Conservation (phyloP, 1,140 invertebrate genomes). For the Drosophila guanche region DNA sequence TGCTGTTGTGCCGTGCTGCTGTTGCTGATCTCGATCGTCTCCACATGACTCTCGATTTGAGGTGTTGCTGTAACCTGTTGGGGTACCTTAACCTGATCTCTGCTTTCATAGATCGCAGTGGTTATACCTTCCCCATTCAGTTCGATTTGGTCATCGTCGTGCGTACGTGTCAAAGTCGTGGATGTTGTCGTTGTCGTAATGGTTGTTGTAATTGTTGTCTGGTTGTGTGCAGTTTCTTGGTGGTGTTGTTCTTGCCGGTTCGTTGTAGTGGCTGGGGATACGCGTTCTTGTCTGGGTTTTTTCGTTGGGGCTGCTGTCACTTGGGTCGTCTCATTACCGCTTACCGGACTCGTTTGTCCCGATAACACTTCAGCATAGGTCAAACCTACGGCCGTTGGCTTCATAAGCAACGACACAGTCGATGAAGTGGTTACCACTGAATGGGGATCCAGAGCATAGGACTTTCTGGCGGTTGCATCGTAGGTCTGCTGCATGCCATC, state of each 20-base stretch:
- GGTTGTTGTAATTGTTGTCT: slow-evolving; percentile 35
- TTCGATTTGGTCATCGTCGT: slow-evolving; percentile 28
- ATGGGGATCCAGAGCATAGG: slow-evolving; percentile 90
- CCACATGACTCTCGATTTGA: slow-evolving; percentile 2
- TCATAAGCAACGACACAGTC: slow-evolving; percentile 80
- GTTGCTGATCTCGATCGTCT: slow-evolving; percentile 21
- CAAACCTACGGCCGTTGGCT: slow-evolving; percentile 83
- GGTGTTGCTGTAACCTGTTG: slow-evolving; percentile 31
- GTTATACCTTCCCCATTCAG: slow-evolving; percentile 31
- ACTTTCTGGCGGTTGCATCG: slow-evolving; percentile 87
- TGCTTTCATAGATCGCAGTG: slow-evolving; percentile 34
- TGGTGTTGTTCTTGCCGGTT: slow-evolving; percentile 35
- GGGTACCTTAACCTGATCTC: slow-evolving; percentile 18
- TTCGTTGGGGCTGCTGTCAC: slow-evolving; percentile 32
- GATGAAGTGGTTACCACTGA: slow-evolving; percentile 85
- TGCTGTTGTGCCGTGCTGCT: slow-evolving; percentile 21
- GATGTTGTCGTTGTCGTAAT: slow-evolving; percentile 49
- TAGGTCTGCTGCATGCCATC: slow-evolving; percentile 87
- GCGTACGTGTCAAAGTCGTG: slow-evolving; percentile 53
- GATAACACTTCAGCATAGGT: slow-evolving; percentile 84
- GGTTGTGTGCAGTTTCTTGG: slow-evolving; percentile 25
- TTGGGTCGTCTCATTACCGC: slow-evolving; percentile 64
- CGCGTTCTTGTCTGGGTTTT: slow-evolving; percentile 54
- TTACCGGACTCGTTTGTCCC: slow-evolving; percentile 82
- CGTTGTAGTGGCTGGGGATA: slow-evolving; percentile 41